Evolutionary conservation across 1,140 invertebrate species (phyloP), one percentile per base, ranked within the genome.

Genomic region (Potamilus streckersoni): DNA sequence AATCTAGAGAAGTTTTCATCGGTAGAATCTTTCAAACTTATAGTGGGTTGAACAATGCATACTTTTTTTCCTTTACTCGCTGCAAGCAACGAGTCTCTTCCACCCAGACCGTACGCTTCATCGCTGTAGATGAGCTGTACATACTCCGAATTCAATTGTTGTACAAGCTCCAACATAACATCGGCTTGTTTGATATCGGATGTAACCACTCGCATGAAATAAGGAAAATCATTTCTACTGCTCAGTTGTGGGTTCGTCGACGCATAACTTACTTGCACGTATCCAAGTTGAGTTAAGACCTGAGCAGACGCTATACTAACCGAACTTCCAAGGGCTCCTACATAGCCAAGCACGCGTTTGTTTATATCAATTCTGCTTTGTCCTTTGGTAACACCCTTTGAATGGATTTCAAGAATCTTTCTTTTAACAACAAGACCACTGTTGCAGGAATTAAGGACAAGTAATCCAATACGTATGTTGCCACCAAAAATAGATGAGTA

Each of bases 191-290:
- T 93, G 82, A 93, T 93, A 90, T 96, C 95, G 0, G 93, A 93
- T n/a, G 95, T 94, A n/a, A 95, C 94, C 2, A 95, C 94, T 8
- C 95, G 91, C 76, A 95, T 88, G 90, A 95, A 96, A 80, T 93
- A 94, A 64, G 93, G 93, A 89, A 93, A 95, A 79, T 93, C 91
- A 74, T 91, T 92, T 86, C 94, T 94, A 86, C 94, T 93, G 71
- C 93, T 94, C 58, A 95, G 90, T 86, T 94, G 93, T 67, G 91
- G 91, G 17, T 92, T 93, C 4, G 94, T 95, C 4, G 94, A 93
- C 2, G 93, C 94, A 88, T 95, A 95, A 38, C 94, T 94, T 80
- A 95, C 93, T 88, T 94, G 94, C 0, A 69, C 59, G 58, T 64
- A 72, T 13, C 57, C 17, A 15, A 82, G 16, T 15, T 19, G 55